Base-by-base conservation (phyloP, 2,797 vertebrate genomes). In the Melopsittacus undulatus region DNA sequence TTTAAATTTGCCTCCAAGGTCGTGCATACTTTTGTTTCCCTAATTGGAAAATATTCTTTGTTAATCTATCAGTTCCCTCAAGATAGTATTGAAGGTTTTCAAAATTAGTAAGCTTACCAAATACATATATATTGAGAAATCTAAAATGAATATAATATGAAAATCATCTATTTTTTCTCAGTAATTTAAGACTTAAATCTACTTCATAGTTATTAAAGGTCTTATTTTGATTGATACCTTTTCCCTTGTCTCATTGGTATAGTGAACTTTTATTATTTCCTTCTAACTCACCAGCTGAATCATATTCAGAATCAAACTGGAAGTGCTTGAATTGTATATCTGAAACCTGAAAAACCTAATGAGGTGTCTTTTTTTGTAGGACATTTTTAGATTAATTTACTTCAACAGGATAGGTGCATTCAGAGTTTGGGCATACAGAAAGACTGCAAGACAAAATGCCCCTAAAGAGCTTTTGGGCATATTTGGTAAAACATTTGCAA, bases 271-370 rank as follows among this genome's bases (percentile, higher is more conserved):
- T 46, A 80, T 90, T 90, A 87, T 76, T 89, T 8, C 63, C 26
- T 92, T 83, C 61, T 78, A 92, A 89, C 42, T 75, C 62, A 85
- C 3, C 21, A 90, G 30, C 57, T 78, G 73, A 89, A 81, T 93
- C 62, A 92, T 69, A 87, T 42, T 83, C 61, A 81, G 57, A 91
- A 88, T 75, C 62, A 70, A 83, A 92, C 18, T 72, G 46, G 19
- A 74, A 69, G 46, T 40, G 17, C 22, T 75, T 88, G 73, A 91
- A 88, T 75, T 69, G 78, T 62, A 11, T 32, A 64, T 63, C 4
- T 17, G 29, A 91, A 94, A 89, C 11, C 21, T 57, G 20, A 30
- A 84, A 81, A 81, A 57, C 2, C 34, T 27, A 32, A 34, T 22
- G 15, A 72, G 5, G 6, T n/a, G 49, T 23, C 23, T n/a, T 74